Conservation (phyloP, 2,797 vertebrate genomes). For the Denticeps clupeoides region DNA sequence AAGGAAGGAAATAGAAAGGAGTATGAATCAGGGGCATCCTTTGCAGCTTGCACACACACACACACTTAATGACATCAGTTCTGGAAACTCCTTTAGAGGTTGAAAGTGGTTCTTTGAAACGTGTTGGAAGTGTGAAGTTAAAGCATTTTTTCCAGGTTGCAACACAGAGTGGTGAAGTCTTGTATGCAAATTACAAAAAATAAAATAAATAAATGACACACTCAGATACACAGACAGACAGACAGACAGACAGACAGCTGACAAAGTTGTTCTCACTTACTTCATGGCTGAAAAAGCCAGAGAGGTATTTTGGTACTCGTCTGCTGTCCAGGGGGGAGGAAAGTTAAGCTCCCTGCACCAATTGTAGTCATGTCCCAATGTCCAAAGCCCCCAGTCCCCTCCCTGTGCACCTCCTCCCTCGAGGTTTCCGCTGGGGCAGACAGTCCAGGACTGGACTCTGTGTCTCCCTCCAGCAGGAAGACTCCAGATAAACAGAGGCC, state of each 20-base stretch:
- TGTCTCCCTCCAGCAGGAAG: conserved; percentile 63
- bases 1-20: conserved; percentile 49
- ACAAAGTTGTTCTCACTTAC: not conserved
- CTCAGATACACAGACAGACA: conserved; percentile 6
- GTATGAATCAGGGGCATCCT: conserved; percentile 47
- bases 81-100: conserved; percentile 2
- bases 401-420: no score
- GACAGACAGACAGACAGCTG: conserved; percentile 6
- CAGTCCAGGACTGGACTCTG: conserved; percentile 47
- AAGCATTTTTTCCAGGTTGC: no score
- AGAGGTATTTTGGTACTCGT: no score
- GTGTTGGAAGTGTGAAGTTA: no score
- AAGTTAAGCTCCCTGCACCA: conserved; percentile 14
- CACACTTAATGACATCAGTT: conserved; percentile 13
- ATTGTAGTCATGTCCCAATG: conserved; percentile 10
- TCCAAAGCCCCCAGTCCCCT: no score
- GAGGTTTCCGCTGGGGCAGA: conserved; percentile 36
- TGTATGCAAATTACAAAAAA: no score
- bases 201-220: not conserved
- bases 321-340: no score
- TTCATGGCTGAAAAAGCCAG: not conserved
- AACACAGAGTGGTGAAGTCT: no score
- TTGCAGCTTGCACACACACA: conserved; percentile 13
- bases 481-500: conserved; percentile 54
- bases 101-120: not conserved